Percentiles rank a stretch among this genome's conserved stretches.
These are phyloP conservation scores for Cossypha heuglini DNA, from an alignment of 2,797 vertebrate species.

Conservation along the genomic window DNA sequence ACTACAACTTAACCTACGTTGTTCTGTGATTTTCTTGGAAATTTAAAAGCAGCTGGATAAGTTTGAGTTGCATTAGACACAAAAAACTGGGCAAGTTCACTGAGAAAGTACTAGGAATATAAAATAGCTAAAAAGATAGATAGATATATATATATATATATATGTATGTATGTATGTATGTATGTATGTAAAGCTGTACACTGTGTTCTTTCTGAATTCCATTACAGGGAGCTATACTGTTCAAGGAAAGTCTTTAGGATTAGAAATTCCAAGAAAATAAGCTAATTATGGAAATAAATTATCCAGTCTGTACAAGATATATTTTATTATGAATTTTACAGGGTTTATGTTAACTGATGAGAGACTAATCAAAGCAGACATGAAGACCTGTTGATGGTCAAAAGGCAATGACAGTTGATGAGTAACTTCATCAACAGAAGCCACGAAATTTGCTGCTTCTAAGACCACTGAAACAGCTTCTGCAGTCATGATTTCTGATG, in stretches of 20 bases:
- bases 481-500: not conserved
- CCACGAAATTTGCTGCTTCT: not conserved
- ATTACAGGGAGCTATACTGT: not conserved
- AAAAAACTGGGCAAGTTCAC: not conserved
- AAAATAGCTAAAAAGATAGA: not conserved
- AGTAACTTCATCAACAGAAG: not conserved
- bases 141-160: no score
- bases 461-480: not conserved
- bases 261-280: not conserved
- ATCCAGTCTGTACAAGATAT: not conserved
- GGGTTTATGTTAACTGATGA: not conserved
- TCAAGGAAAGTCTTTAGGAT: not conserved
- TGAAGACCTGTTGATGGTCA: not conserved
- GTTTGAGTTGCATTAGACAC: not conserved
- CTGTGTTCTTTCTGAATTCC: not conserved
- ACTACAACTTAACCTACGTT: not conserved
- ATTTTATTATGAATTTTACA: not conserved
- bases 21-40: not conserved
- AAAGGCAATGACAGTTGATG: not conserved
- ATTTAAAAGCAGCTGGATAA: not conserved
- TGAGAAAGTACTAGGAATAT: not conserved
- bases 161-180: not conserved
- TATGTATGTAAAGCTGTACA: no score
- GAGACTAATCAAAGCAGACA: not conserved
- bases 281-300: not conserved